phyloP scores from a whole-genome alignment of 2,113 vertebrate species.

The Nerophis lumbriciformis region DNA sequence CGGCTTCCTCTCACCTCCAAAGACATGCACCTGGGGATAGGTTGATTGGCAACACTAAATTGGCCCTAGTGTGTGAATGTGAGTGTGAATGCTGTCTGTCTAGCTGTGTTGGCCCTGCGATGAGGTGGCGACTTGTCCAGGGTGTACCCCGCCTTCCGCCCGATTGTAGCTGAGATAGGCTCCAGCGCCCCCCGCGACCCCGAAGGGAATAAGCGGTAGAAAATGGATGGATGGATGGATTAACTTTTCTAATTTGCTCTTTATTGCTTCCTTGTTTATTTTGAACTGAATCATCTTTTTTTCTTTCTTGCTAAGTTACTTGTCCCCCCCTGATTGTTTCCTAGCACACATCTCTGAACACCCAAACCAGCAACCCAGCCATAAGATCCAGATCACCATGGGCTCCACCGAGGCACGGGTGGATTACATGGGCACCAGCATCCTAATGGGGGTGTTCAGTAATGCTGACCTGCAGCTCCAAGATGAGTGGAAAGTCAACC shows the following conservation, averaged over 20 bases:
- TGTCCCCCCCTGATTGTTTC: slow-evolving; percentile 9
- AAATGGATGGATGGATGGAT: too few species aligned
- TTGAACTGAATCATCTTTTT: neutral
- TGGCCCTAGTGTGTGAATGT: too few species aligned
- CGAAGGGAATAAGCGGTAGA: too few species aligned
- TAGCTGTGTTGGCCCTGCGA: too few species aligned
- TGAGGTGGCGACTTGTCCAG: too few species aligned
- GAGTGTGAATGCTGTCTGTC: too few species aligned
- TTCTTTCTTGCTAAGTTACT: neutral
- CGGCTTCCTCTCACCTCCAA: too few species aligned
- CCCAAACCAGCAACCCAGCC: slow-evolving; percentile 94
- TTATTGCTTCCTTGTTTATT: neutral
- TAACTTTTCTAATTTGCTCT: neutral
- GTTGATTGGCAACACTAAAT: too few species aligned
- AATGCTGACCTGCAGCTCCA: slow-evolving; percentile 95
- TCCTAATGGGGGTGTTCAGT: slow-evolving; percentile 98
- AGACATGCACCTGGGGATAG: too few species aligned
- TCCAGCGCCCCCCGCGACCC: too few species aligned
- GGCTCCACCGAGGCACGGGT: slow-evolving; percentile 97
- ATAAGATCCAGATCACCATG: slow-evolving; percentile 98
- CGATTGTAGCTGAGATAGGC: too few species aligned
- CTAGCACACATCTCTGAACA: slow-evolving; percentile 97
- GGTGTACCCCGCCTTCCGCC: too few species aligned
- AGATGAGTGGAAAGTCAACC: slow-evolving; percentile 97
- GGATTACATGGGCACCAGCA: slow-evolving; percentile 99